These are phyloP conservation scores for Cataglyphis altisquamis DNA, from an alignment of 2,888 invertebrate species.

Conservation along the genomic window DNA sequence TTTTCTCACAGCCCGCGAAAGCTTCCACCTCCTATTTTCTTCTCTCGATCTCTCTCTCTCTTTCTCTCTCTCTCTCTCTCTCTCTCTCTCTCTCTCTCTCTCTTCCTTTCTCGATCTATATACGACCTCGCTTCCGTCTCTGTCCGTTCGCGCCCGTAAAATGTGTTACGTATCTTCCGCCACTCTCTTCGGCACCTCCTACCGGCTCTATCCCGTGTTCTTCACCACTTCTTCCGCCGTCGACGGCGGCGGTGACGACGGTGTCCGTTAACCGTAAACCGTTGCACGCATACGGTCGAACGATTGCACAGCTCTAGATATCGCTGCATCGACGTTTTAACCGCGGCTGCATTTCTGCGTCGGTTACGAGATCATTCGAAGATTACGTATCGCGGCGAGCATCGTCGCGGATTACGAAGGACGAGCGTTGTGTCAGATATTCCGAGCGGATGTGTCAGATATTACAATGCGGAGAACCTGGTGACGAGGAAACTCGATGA, in stretches of 20 bases:
- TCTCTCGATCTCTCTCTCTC: slow-evolving; percentile 5
- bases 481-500: background rate
- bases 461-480: background rate
- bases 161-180: slow-evolving; percentile 33
- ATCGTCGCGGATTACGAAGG: background rate
- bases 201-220: slow-evolving; percentile 56
- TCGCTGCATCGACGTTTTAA: slow-evolving; percentile 19
- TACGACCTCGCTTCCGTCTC: slow-evolving; percentile 24
- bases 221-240: slow-evolving; percentile 47
- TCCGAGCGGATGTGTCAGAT: too few relatives aligned
- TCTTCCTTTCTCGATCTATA: slow-evolving; percentile 2
- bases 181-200: slow-evolving; percentile 37
- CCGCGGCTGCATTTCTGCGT: background rate
- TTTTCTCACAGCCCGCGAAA: slow-evolving; percentile 23
- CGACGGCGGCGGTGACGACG: background rate
- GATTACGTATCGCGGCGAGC: slow-evolving; percentile 9
- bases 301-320: background rate
- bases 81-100: background rate
- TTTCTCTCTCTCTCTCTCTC: slow-evolving; percentile 19
- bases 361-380: background rate
- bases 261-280: slow-evolving; percentile 29
- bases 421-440: background rate
- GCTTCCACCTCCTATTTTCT: slow-evolving; percentile 17
- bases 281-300: background rate
- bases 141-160: slow-evolving; percentile 47